A percentile compares a stretch with the other conserved stretches of the same genome.
phyloP scores from a whole-genome alignment of 2,888 invertebrate genomes.

The Augochlorella aurata region DNA sequence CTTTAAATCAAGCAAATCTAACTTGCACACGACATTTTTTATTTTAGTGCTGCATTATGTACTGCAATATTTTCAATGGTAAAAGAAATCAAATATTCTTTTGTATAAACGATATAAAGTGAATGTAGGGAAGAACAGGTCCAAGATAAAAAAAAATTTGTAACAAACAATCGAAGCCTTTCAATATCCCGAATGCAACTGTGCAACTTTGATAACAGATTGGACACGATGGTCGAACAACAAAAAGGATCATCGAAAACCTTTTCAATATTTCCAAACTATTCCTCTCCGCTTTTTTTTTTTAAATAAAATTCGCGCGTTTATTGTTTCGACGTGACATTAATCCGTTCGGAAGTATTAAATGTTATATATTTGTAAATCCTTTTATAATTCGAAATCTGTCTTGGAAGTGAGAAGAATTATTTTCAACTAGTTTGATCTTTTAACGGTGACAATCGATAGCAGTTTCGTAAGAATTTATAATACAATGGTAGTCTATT shows the following conservation, averaged over 20 bases:
- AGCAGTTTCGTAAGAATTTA: no score
- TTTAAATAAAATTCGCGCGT: background rate
- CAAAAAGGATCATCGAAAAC: constrained; percentile 12
- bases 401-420: no score
- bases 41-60: background rate
- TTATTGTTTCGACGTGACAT: background rate
- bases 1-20: no score
- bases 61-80: background rate
- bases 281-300: constrained; percentile 12
- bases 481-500: no score
- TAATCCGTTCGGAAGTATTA: background rate
- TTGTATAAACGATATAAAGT: background rate
- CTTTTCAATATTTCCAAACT: constrained; percentile 25
- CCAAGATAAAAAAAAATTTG: constrained; percentile 8
- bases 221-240: constrained; percentile 32
- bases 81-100: background rate
- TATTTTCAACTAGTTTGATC: no score
- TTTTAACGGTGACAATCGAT: no score
- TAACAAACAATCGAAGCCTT: constrained; percentile 18
- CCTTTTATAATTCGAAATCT: background rate
- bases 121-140: no score
- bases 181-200: constrained; percentile 38
- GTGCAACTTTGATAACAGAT: constrained; percentile 50
- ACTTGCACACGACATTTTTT: no score
- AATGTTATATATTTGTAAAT: background rate